Evolutionary conservation across 2,113 vertebrate species (phyloP).

Genomic region (Corythaeola cristata): DNA sequence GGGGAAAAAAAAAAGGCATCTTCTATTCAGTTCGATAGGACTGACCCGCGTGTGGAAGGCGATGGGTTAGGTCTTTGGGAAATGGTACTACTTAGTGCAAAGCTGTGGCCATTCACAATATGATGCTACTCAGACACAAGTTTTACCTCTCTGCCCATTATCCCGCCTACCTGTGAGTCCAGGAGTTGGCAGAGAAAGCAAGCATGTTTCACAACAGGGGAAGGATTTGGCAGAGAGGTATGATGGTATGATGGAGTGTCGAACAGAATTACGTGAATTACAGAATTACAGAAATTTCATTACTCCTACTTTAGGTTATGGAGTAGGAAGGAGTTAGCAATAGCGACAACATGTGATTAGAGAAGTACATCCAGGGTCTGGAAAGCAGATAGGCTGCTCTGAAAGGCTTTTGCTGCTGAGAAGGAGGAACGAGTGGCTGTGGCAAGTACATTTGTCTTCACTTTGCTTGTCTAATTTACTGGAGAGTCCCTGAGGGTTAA

Average conservation of each 20-base stretch:
- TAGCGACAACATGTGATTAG: background rate
- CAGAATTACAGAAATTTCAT: background rate
- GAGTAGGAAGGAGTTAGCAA: background rate
- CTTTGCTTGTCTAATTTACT: background rate
- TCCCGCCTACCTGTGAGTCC: background rate
- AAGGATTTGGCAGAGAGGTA: background rate
- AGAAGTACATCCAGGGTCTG: background rate
- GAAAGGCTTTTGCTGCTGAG: background rate
- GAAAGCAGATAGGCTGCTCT: background rate
- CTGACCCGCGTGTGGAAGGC: background rate
- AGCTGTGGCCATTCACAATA: background rate
- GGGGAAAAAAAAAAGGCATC: background rate
- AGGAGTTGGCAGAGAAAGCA: background rate
- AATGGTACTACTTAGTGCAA: background rate
- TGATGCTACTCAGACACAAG: background rate
- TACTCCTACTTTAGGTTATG: background rate
- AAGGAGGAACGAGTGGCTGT: background rate
- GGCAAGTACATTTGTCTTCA: conserved; percentile 29
- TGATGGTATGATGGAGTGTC: background rate
- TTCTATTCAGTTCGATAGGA: background rate
- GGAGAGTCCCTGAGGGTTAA: background rate
- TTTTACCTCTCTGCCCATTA: background rate
- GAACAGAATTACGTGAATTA: background rate
- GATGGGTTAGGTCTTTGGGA: background rate
- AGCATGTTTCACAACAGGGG: fast-evolving